Conservation (phyloP, 2,888 invertebrate genomes). For the Clusia tigrina region DNA sequence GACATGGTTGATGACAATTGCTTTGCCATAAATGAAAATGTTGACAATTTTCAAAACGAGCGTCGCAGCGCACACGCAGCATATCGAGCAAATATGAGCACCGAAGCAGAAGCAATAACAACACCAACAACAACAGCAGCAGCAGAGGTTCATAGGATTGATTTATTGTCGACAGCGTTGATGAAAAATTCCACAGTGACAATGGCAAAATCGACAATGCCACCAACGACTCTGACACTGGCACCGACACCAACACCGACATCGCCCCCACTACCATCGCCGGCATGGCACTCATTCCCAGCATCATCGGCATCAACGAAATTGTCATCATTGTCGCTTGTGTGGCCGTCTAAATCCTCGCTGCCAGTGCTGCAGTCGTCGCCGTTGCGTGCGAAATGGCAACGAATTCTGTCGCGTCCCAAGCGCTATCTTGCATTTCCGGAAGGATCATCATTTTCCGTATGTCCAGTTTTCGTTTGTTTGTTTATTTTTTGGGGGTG, state of each 20-base stretch:
- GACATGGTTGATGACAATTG: constrained; percentile 5
- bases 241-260: constrained; percentile 12
- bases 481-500: background rate
- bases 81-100: background rate
- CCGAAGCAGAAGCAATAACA: no score
- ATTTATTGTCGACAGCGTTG: constrained; percentile 20
- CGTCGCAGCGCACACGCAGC: background rate
- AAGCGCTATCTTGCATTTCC: constrained; percentile 67
- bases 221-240: background rate
- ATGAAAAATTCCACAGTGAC: constrained; percentile 18
- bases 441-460: constrained; percentile 68
- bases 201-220: constrained; percentile 5
- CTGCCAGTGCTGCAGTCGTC: constrained; percentile 5
- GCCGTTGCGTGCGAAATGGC: constrained; percentile 28
- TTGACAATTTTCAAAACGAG: background rate
- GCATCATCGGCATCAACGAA: constrained; percentile 20
- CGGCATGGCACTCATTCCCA: constrained; percentile 17
- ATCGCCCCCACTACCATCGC: constrained; percentile 21
- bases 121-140: constrained; percentile 10
- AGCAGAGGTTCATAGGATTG: no score
- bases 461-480: constrained; percentile 50
- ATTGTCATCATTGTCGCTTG: background rate
- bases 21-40: background rate
- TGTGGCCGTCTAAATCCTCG: constrained; percentile 1
- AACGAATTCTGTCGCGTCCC: constrained; percentile 46